These are phyloP conservation scores for Trematomus loennbergii DNA, from an alignment of 2,113 vertebrate species.

Conservation along the genomic window DNA sequence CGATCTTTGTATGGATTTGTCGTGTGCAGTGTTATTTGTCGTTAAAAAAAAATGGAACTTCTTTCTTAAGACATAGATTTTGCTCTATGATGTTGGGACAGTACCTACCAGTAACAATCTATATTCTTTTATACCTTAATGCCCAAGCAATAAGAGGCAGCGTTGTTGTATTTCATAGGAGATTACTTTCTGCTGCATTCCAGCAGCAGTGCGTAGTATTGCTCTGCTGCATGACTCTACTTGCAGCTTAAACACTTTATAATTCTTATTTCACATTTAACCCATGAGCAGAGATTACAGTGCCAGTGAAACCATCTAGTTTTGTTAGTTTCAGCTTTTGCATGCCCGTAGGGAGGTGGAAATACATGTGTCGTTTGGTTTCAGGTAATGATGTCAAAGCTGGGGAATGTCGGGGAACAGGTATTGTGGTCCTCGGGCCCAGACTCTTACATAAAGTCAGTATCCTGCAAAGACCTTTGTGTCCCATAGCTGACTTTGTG, in stretches of 20 bases:
- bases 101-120: constrained; percentile 2
- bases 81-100: background rate
- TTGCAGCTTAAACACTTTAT: constrained; percentile 50
- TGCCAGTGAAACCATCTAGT: background rate
- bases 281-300: constrained; percentile 1
- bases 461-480: background rate
- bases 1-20: background rate
- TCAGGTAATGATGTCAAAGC: no score
- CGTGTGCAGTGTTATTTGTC: background rate
- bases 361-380: no score
- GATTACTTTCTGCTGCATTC: constrained; percentile 69
- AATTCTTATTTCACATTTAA: constrained; percentile 24
- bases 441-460: constrained; percentile 33
- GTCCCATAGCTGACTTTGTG: background rate
- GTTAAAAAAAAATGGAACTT: constrained; percentile 4
- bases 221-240: constrained; percentile 70
- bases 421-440: constrained; percentile 41
- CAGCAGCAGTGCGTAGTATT: constrained; percentile 38
- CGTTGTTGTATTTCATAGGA: constrained; percentile 41
- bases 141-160: constrained; percentile 11
- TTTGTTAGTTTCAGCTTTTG: background rate
- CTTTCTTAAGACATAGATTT: constrained; percentile 7
- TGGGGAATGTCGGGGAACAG: constrained; percentile 72
- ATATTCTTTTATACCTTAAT: background rate
- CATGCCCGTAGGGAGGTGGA: constrained; percentile 17